These are phyloP conservation scores for Conus ventricosus DNA, from an alignment of 1,140 invertebrate species.

Conservation along the genomic window DNA sequence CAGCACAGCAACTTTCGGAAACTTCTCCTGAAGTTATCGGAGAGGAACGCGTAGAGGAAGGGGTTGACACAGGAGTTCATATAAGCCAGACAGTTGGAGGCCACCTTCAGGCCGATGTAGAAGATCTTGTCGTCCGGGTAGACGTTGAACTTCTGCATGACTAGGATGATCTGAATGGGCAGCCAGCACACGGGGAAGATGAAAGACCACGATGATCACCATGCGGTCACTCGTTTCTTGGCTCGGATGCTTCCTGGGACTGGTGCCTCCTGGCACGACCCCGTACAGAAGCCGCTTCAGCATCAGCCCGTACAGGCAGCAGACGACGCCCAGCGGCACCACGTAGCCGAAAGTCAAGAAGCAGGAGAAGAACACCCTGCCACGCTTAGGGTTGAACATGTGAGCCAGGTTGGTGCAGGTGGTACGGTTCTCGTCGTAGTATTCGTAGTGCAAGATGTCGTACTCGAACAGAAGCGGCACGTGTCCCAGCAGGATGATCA, in stretches of 20 bases:
- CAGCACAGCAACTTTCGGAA: conserved; percentile 82
- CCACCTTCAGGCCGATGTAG: conserved; percentile 85
- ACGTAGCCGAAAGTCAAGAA: conserved; percentile 77
- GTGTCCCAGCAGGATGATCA: conserved; percentile 83
- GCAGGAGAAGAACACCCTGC: conserved; percentile 67
- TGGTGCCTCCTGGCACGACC: conserved; percentile 83
- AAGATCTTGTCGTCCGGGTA: conserved; percentile 76
- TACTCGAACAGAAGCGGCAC: conserved; percentile 86
- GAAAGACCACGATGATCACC: conserved; percentile 94
- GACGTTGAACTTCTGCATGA: conserved; percentile 72
- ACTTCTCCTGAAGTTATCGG: conserved; percentile 90
- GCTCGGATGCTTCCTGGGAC: conserved; percentile 85
- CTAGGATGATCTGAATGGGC: conserved; percentile 86
- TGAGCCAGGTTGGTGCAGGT: conserved; percentile 57
- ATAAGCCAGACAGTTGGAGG: conserved; percentile 93
- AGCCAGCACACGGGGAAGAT: conserved; percentile 97
- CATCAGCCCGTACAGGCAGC: conserved; percentile 93
- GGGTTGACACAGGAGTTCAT: conserved; percentile 97
- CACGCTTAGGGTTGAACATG: background rate
- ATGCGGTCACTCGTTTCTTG: conserved; percentile 94
- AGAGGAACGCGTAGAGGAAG: conserved; percentile 94
- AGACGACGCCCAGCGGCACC: conserved; percentile 82
- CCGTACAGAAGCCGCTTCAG: conserved; percentile 82
- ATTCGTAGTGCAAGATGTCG: conserved; percentile 79
- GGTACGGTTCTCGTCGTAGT: conserved; percentile 76